Evolutionary conservation across 2,888 invertebrate species (phyloP).

Genomic region (Dinocampus coccinellae): DNA sequence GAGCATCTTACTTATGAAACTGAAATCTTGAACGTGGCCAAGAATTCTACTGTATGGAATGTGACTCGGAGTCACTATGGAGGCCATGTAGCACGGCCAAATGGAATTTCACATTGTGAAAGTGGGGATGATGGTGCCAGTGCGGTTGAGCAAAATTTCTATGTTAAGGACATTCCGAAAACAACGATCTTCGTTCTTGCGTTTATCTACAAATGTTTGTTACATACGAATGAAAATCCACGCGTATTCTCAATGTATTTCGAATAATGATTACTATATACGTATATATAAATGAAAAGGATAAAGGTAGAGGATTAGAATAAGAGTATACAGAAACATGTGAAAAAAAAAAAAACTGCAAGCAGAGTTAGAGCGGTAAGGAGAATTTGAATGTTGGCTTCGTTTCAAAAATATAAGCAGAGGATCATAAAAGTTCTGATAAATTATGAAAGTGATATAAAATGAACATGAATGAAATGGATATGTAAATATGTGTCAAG

Average conservation of each 20-base stretch:
- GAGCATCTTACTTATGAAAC: slow-evolving; percentile 47
- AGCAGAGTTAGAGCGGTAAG: slow-evolving; percentile 31
- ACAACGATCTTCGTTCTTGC: slow-evolving; percentile 30
- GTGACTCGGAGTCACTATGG: slow-evolving; percentile 43
- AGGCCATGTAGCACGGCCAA: slow-evolving; percentile 35
- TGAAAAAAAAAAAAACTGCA: not conserved
- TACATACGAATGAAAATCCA: slow-evolving; percentile 7
- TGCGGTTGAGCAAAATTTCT: slow-evolving; percentile 46
- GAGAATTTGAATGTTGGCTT: slow-evolving; percentile 48
- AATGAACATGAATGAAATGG: not conserved
- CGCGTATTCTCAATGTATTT: slow-evolving; percentile 14
- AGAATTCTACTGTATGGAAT: slow-evolving; percentile 45
- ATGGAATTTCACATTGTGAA: slow-evolving; percentile 50
- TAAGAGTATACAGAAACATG: not conserved
- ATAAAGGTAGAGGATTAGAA: not conserved
- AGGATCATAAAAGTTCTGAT: slow-evolving; percentile 30
- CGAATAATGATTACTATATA: not conserved
- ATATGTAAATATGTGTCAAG: slow-evolving; percentile 16
- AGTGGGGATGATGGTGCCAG: slow-evolving; percentile 42
- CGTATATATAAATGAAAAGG: too few species aligned
- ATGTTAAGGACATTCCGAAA: slow-evolving; percentile 48
- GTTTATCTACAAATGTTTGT: not conserved
- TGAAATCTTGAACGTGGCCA: slow-evolving; percentile 41
- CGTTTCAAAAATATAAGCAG: slow-evolving; percentile 42
- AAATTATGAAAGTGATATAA: not conserved